Conservation (phyloP, 2,888 invertebrate species). For the Spodoptera picta region DNA sequence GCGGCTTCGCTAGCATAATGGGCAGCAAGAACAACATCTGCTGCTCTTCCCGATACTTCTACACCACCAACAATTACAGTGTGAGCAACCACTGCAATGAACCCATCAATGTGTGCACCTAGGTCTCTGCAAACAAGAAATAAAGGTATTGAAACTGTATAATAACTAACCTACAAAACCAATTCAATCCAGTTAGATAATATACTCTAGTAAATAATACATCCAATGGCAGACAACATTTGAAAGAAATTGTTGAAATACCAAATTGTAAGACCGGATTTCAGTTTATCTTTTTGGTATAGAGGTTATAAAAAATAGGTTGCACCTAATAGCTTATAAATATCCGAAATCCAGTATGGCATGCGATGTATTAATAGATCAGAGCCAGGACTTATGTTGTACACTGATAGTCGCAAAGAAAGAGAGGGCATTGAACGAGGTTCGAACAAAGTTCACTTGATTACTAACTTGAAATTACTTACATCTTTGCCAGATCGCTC, state of each 20-base stretch:
- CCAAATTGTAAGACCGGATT: no score
- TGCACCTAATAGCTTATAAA: not conserved
- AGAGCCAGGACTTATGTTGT: not conserved
- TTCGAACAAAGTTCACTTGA: slow-evolving; percentile 29
- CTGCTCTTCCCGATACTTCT: slow-evolving; percentile 95
- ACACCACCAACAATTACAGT: slow-evolving; percentile 95
- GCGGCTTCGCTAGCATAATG: slow-evolving; percentile 98
- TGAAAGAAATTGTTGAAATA: not conserved
- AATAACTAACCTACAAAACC: slow-evolving; percentile 15
- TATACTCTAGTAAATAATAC: not conserved
- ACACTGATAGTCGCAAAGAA: slow-evolving; percentile 5
- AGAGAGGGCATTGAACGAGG: slow-evolving; percentile 8
- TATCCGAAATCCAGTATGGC: not conserved
- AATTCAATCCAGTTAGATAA: slow-evolving; percentile 1
- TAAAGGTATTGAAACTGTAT: not conserved
- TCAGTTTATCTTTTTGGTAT: not conserved
- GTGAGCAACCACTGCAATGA: slow-evolving; percentile 99
- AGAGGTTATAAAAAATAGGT: slow-evolving; percentile 32
- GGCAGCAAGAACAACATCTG: slow-evolving; percentile 98
- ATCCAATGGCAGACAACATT: not conserved
- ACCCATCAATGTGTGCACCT: slow-evolving; percentile 99
- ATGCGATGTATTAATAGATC: not conserved
- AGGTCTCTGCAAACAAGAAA: slow-evolving; percentile 92
- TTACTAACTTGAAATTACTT: slow-evolving; percentile 79
- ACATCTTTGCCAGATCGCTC: slow-evolving; percentile 99